phyloP scores from a whole-genome alignment of 2,797 vertebrate genomes.

The Chanos chanos region DNA sequence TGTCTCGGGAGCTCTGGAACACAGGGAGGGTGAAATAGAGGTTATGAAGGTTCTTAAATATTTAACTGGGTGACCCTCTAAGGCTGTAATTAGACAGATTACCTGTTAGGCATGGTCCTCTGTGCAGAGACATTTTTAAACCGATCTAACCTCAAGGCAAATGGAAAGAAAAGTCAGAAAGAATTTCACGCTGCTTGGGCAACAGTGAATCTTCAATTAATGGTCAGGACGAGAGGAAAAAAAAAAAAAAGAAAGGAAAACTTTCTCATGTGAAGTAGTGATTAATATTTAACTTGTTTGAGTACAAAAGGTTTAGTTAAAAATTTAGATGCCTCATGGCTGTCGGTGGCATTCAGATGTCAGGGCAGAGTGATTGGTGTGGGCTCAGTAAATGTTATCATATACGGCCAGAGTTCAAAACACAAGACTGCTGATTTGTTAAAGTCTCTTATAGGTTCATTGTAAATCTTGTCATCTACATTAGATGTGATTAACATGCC shows the following conservation, averaged over 20 bases:
- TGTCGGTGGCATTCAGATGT: slow-evolving; percentile 69
- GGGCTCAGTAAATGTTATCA: too few relatives aligned
- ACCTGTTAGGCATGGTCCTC: slow-evolving; percentile 90
- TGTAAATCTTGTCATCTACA: too few relatives aligned
- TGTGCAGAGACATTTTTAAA: slow-evolving; percentile 86
- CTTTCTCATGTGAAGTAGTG: slow-evolving; percentile 65
- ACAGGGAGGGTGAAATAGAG: slow-evolving; percentile 87
- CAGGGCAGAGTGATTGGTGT: slow-evolving; percentile 36
- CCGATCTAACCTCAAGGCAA: slow-evolving; percentile 88
- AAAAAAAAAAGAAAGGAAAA: slow-evolving; percentile 57
- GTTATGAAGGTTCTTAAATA: slow-evolving; percentile 89
- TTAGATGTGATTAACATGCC: too few relatives aligned
- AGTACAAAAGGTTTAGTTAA: slow-evolving; percentile 82
- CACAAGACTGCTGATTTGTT: too few relatives aligned
- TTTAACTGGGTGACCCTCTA: slow-evolving; percentile 88
- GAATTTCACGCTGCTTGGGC: slow-evolving; percentile 84
- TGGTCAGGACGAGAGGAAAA: slow-evolving; percentile 43
- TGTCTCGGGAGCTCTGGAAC: slow-evolving; percentile 77
- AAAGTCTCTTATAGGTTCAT: too few relatives aligned
- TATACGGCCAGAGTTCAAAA: too few relatives aligned
- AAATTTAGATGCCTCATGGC: slow-evolving; percentile 73
- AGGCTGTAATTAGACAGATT: slow-evolving; percentile 97
- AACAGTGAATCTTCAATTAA: slow-evolving; percentile 77
- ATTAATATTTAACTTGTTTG: slow-evolving; percentile 84
- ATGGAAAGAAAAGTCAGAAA: slow-evolving; percentile 88